A percentile compares a stretch with the other conserved stretches of the same genome.
Evolutionary conservation across 2,113 vertebrate species (phyloP).

Genomic region (Gulo gulo): DNA sequence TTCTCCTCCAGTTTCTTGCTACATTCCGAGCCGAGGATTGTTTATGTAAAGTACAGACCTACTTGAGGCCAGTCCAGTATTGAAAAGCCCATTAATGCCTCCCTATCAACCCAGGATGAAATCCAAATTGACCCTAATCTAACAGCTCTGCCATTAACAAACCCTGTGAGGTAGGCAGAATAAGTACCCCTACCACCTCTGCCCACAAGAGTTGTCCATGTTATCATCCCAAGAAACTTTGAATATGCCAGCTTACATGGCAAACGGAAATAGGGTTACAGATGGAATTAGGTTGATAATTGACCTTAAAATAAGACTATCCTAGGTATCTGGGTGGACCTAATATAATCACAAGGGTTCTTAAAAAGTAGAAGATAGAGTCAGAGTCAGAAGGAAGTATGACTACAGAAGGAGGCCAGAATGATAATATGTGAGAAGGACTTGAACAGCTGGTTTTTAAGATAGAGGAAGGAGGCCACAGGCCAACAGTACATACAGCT

Average conservation of each 20-base stretch:
- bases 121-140: background rate
- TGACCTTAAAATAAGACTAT: background rate
- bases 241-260: background rate
- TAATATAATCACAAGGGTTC: background rate
- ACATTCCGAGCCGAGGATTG: background rate
- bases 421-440: background rate
- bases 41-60: constrained; percentile 29
- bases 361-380: background rate
- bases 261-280: background rate
- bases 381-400: background rate
- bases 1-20: background rate
- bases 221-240: background rate
- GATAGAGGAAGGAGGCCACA: background rate
- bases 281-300: background rate
- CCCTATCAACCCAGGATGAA: background rate
- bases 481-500: background rate
- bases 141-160: background rate
- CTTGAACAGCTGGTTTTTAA: background rate
- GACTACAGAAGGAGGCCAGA: background rate
- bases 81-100: background rate
- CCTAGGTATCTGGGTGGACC: background rate
- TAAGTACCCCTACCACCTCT: background rate
- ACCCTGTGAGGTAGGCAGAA: background rate
- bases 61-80: background rate
- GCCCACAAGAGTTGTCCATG: background rate